phyloP scores from a whole-genome alignment of 1,140 invertebrate genomes.

The Dendrolimus kikuchii region DNA sequence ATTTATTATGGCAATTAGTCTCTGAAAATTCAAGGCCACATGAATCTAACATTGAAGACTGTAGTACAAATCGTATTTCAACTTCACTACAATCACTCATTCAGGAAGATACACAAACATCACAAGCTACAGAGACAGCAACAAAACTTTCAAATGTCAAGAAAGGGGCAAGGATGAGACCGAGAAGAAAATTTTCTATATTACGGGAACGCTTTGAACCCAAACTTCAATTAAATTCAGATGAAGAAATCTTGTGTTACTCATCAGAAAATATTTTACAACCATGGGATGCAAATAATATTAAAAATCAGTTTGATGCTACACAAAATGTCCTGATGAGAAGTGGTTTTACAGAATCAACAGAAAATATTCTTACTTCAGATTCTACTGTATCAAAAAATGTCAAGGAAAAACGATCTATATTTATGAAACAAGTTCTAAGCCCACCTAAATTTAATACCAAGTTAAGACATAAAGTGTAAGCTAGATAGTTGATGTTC shows the following conservation, averaged over 20 bases:
- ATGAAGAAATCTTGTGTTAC: constrained; percentile 63
- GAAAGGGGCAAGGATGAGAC: constrained; percentile 57
- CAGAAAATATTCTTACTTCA: constrained; percentile 16
- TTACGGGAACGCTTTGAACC: constrained; percentile 76
- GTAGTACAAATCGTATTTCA: constrained; percentile 49
- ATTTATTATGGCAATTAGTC: constrained; percentile 67
- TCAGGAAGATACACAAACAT: constrained; percentile 47
- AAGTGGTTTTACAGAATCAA: too few relatives aligned
- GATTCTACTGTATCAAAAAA: constrained; percentile 40
- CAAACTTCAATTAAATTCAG: constrained; percentile 59
- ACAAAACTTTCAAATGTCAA: constrained; percentile 51
- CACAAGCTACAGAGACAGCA: constrained; percentile 27
- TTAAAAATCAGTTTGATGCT: constrained; percentile 42
- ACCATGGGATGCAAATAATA: constrained; percentile 32
- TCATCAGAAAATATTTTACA: constrained; percentile 39
- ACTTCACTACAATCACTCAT: constrained; percentile 66
- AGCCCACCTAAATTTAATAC: constrained; percentile 74
- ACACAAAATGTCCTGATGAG: too few relatives aligned
- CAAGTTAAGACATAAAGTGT: constrained; percentile 55
- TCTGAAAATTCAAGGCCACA: constrained; percentile 48
- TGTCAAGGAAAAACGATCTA: constrained; percentile 72
- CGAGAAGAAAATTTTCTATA: constrained; percentile 75
- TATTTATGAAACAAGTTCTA: constrained; percentile 75
- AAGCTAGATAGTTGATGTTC: constrained; percentile 19
- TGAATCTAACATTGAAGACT: constrained; percentile 40